Evolutionary conservation across 2,888 invertebrate genomes (phyloP), one percentile per base, ranked within the genome.

Genomic region (Latrodectus hesperus): DNA sequence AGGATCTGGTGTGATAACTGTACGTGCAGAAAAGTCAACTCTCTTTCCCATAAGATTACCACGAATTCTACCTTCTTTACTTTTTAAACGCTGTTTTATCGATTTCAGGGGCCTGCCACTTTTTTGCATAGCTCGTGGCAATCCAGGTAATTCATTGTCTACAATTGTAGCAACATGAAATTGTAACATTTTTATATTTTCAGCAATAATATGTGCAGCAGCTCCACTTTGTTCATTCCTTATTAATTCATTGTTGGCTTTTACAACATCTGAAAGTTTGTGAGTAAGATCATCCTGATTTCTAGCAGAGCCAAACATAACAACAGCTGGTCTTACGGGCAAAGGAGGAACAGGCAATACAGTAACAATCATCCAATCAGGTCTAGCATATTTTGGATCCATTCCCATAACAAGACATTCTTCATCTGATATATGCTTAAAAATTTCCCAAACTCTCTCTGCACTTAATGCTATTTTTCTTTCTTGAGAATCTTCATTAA

Each of bases 11-110:
- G 98, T 99, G 92, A 98, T 98, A 91, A 99, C 99, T 91, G 99
- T 99, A 92, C 99, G 96, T 9, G 99, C 99, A 0, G 99, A 99
- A 92, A 99, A 99, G 92, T 99, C 99, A 0, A 99, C 99, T 94
- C 99, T 98, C 92, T 99, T 99, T 81, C 99, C 99, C 99, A 99
- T 99, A 91, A 99, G 95, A 93, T 99, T 99, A 91, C 99, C 99
- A 93, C 99, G 94, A 91, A 99, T 99, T 91, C 99, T 94, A 0
- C 99, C 99, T 95, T 99, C 99, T 92, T 99, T 99, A 26, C 99
- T 99, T 93, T 99, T 99, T 89, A 94, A 91, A 73, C 99, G 95
- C 6, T 99, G 97, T 92, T 99, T 99, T 79, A 99, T 94, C 0
- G 99, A 98, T 93, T 99, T 99, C 11, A 99, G 93, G 0, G 99